Conservation (phyloP, 2,888 invertebrate genomes). For the Zele albiditarsus region DNA sequence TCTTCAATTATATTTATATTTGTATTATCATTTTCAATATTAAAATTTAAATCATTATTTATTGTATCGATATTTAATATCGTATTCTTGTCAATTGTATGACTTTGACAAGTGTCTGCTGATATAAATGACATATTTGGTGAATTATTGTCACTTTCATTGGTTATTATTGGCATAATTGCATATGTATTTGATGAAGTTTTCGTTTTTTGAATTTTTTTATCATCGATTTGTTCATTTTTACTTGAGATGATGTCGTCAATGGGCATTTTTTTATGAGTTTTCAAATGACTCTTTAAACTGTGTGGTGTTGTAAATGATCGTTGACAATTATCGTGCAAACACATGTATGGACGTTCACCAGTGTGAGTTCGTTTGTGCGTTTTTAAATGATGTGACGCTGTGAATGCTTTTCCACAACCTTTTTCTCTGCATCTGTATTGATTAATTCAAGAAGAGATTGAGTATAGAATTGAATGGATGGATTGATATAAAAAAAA, state of each 20-base stretch:
- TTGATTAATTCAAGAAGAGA: constrained; percentile 4
- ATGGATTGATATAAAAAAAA: constrained; percentile 8
- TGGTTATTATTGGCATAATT: constrained; percentile 58
- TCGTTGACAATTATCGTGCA: constrained; percentile 79
- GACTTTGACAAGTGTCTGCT: constrained; percentile 44
- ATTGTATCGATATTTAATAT: constrained; percentile 44
- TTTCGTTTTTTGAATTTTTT: constrained; percentile 34
- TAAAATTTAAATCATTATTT: constrained; percentile 48
- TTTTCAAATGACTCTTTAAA: constrained; percentile 85
- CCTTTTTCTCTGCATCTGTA: constrained; percentile 85
- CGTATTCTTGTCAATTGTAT: constrained; percentile 35
- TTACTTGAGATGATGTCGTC: constrained; percentile 47
- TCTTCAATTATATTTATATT: constrained; percentile 43
- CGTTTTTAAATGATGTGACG: constrained; percentile 94
- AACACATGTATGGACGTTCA: constrained; percentile 86
- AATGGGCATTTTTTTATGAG: constrained; percentile 76
- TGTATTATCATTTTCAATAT: constrained; percentile 43
- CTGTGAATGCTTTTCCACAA: constrained; percentile 94
- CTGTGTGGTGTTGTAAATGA: constrained; percentile 91
- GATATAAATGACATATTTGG: constrained; percentile 56
- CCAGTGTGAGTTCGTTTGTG: constrained; percentile 90
- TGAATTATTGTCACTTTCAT: constrained; percentile 46
- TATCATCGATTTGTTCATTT: constrained; percentile 32
- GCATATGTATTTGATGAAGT: constrained; percentile 50
- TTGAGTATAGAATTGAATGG: constrained; percentile 31